Percentiles rank a stretch among this genome's conserved stretches.
phyloP scores from a whole-genome alignment of 2,113 vertebrate species.

The Desmodus rotundus region DNA sequence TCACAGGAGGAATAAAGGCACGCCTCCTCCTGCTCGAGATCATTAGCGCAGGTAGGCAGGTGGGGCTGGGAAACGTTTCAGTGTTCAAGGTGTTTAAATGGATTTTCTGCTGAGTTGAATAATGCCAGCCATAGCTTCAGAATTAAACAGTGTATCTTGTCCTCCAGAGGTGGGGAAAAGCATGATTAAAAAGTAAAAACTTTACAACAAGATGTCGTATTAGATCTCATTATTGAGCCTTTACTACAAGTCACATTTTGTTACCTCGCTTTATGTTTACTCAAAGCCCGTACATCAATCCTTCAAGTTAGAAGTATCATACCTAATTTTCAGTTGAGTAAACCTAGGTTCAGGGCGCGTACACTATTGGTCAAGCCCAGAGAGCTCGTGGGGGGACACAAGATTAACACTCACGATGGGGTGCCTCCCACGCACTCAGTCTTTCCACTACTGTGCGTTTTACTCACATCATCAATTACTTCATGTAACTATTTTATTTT shows the following conservation, averaged over 20 bases:
- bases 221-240: not conserved
- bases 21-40: not conserved
- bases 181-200: slow-evolving; percentile 3
- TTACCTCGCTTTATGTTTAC: not conserved
- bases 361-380: not conserved
- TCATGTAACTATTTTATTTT: not conserved
- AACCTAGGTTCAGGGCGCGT: not conserved
- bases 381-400: not conserved
- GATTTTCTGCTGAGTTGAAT: not conserved
- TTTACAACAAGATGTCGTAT: not conserved
- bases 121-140: not conserved
- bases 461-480: not conserved
- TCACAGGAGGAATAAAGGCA: not conserved
- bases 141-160: not conserved
- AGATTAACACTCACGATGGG: not conserved
- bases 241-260: not conserved
- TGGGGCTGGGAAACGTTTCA: not conserved
- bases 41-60: not conserved
- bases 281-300: not conserved
- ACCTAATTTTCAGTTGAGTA: not conserved
- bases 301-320: not conserved
- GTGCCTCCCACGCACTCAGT: not conserved
- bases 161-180: not conserved
- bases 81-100: not conserved
- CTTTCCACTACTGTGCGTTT: not conserved